phyloP scores from a whole-genome alignment of 2,797 vertebrate genomes.

The Xyrichtys novacula region DNA sequence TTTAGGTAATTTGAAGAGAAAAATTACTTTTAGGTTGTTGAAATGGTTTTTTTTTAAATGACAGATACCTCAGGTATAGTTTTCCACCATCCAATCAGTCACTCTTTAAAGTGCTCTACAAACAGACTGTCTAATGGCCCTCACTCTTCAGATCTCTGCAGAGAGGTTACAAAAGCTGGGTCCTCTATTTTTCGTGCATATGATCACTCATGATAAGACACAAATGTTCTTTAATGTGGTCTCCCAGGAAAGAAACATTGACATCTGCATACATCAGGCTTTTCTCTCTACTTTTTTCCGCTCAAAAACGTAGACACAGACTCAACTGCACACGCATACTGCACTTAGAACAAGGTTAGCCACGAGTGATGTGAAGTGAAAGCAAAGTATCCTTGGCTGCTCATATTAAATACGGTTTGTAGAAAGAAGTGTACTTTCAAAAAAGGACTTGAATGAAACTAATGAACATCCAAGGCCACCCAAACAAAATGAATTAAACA shows the following conservation, averaged over 20 bases:
- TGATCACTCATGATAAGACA: conserved; percentile 20
- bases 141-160: conserved; percentile 30
- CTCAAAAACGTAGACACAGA: background rate
- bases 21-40: conserved; percentile 2
- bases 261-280: conserved; percentile 14
- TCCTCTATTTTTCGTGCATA: conserved; percentile 23
- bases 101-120: conserved; percentile 46
- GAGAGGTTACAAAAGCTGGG: conserved; percentile 12
- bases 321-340: background rate
- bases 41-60: conserved; percentile 12
- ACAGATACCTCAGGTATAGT: conserved; percentile 13
- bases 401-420: conserved; percentile 61
- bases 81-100: conserved; percentile 34
- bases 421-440: conserved; percentile 23
- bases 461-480: conserved; percentile 37
- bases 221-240: conserved; percentile 24
- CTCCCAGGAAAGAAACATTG: conserved; percentile 36
- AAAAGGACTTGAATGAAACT: conserved; percentile 44
- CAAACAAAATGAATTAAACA: conserved; percentile 17
- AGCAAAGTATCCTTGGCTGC: conserved; percentile 65
- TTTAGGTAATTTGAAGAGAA: background rate
- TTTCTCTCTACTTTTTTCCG: background rate
- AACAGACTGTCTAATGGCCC: conserved; percentile 44
- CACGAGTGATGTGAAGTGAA: conserved; percentile 66
- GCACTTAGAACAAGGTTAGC: conserved; percentile 50